Percentiles rank a stretch among this genome's conserved stretches.
phyloP scores from a whole-genome alignment of 2,888 invertebrate genomes.

The Agrenia bidenticulata region DNA sequence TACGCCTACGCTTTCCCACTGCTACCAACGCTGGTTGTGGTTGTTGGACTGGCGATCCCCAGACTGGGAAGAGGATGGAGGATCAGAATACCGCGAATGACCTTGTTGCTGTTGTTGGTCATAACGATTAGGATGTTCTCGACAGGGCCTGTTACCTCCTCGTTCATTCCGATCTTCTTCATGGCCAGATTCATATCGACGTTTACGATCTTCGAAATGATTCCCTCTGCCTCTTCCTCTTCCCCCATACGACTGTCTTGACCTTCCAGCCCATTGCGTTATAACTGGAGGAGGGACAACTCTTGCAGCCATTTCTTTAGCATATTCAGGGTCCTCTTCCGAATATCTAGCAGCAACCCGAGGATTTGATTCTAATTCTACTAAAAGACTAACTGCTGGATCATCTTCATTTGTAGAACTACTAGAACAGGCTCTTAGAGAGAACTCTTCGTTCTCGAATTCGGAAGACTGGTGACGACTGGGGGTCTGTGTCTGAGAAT shows the following conservation, averaged over 20 bases:
- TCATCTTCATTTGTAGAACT: slow-evolving; percentile 11
- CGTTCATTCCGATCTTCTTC: not conserved
- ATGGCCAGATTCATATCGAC: not conserved
- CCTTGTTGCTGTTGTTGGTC: not conserved
- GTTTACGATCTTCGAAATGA: slow-evolving; percentile 9
- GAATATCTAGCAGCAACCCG: slow-evolving; percentile 27
- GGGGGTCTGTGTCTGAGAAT: not conserved
- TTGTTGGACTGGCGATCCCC: not conserved
- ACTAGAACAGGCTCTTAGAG: not conserved
- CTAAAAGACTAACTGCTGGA: not conserved
- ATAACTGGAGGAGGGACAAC: slow-evolving; percentile 24
- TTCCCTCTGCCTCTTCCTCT: slow-evolving; percentile 13
- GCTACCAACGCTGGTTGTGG: not conserved
- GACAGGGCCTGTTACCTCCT: not conserved
- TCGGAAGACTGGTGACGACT: slow-evolving; percentile 2
- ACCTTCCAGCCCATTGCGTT: slow-evolving; percentile 24
- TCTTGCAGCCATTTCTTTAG: slow-evolving; percentile 7
- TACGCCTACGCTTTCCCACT: too few species aligned
- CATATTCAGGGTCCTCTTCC: slow-evolving; percentile 25
- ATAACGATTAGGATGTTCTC: not conserved
- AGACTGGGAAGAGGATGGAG: too few species aligned
- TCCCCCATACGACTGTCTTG: slow-evolving; percentile 15
- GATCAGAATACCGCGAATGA: too few species aligned
- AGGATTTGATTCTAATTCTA: slow-evolving; percentile 17
- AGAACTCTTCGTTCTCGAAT: not conserved